Evolutionary conservation across 2,888 invertebrate genomes (phyloP).

Genomic region (Megaustenia siamemsis): DNA sequence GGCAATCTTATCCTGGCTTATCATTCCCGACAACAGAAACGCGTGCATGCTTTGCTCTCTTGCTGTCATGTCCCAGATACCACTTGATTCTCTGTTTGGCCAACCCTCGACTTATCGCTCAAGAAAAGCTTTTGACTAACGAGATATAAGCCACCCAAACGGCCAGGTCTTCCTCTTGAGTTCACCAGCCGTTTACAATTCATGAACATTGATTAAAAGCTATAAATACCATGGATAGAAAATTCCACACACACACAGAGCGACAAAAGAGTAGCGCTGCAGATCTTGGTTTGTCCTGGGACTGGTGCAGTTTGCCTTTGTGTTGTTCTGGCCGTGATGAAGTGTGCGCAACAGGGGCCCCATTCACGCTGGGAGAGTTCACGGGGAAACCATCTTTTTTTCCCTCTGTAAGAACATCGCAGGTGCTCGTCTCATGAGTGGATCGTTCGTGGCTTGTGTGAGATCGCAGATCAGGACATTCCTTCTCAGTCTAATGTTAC

Average conservation of each 20-base stretch:
- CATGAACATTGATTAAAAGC: slow-evolving; percentile 9
- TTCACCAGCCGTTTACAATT: slow-evolving; percentile 18
- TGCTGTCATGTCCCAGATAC: background rate
- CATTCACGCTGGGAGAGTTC: background rate
- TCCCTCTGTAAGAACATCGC: background rate
- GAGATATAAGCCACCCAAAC: background rate
- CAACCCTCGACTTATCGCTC: background rate
- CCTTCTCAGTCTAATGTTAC: background rate
- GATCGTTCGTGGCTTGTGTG: background rate
- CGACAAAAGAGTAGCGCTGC: slow-evolving; percentile 27
- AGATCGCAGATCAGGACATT: background rate
- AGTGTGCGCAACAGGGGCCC: slow-evolving; percentile 10
- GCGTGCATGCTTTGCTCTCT: background rate
- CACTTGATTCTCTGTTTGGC: slow-evolving; percentile 18
- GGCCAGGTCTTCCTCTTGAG: background rate
- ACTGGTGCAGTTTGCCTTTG: slow-evolving; percentile 15
- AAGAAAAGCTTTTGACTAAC: slow-evolving; percentile 10
- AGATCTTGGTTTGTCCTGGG: background rate
- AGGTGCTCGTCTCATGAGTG: background rate
- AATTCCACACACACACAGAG: background rate
- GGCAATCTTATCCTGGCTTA: background rate
- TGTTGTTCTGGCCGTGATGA: slow-evolving; percentile 7
- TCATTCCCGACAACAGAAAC: background rate
- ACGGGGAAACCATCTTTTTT: background rate
- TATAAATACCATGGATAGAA: slow-evolving; percentile 26